Base-by-base conservation (phyloP, 2,797 vertebrate species). In the Takifugu rubripes region DNA sequence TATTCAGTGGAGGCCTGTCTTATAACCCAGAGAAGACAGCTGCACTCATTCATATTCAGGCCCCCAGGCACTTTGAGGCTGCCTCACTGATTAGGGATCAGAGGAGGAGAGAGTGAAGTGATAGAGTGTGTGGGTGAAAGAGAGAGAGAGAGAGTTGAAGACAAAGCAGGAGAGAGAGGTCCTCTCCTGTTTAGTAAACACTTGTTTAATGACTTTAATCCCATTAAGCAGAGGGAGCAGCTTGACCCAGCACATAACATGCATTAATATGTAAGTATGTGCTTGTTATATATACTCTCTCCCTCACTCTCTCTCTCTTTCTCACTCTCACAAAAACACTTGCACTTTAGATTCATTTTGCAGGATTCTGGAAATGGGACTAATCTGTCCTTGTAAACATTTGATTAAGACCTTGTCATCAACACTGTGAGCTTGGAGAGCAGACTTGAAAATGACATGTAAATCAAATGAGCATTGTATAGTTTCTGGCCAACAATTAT, bases 141-240 rank as follows among this genome's bases (percentile, higher is more conserved):
- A 17, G 25, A 53, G 46, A 54, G 66, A 62, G 26, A 48, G 64
- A 66, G 68, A 68, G 44, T n/a, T 50, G 43, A 26, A 59, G 43
- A 71, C 71, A 77, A 72, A 76, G 67, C 68, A 64, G 52, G 47
- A 62, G 61, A 69, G 67, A 14, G 36, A 78, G 71, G 74, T 76
- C 75, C 57, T 71, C 68, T 81, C 51, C 52, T 65, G 65, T 82
- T 82, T 81, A 73, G 75, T 83, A 90, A 85, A 84, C 85, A 83
- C 76, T 84, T 82, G 75, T 76, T 87, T 87, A 88, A 87, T 87
- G 80, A 85, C 73, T 77, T 56, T 84, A 87, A 88, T 89, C 85
- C 82, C 79, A 87, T 88, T 88, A 85, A 75, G 66, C 63, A 66
- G 56, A 54, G 65, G 64, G 56, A 74, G 65, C 59, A 77, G 75